Evolutionary conservation across 2,888 invertebrate genomes (phyloP).

Genomic region (Stenodema calcarata): DNA sequence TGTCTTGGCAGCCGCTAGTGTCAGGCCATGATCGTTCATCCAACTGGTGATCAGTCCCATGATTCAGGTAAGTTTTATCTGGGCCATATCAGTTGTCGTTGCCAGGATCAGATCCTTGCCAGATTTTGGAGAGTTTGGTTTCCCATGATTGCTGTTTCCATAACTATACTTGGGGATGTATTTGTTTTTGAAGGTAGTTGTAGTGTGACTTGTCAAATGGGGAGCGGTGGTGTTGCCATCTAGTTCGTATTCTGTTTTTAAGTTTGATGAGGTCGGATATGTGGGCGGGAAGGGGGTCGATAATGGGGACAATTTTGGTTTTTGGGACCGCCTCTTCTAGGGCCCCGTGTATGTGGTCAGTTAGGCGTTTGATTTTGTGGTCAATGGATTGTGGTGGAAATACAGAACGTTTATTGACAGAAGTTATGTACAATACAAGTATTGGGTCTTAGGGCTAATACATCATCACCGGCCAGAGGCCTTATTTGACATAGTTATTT

Average conservation of each 20-base stretch:
- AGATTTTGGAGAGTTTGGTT: neutral
- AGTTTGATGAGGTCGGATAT: neutral
- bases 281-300: neutral
- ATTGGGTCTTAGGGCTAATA: no score
- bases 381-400: neutral
- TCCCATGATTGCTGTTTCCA: neutral
- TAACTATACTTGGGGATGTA: neutral
- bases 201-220: neutral
- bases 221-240: neutral
- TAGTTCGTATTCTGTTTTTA: neutral
- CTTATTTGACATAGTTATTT: no score
- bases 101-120: no score
- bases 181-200: neutral
- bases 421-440: no score
- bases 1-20: no score
- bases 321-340: neutral
- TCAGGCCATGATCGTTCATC: no score
- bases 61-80: no score
- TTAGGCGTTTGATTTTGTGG: neutral
- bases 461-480: no score
- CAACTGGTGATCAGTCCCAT: no score
- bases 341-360: neutral
- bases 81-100: no score
- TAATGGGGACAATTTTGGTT: neutral
- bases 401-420: no score